phyloP scores from a whole-genome alignment of 2,113 vertebrate species.

The Neodontobutis hainanensis region DNA sequence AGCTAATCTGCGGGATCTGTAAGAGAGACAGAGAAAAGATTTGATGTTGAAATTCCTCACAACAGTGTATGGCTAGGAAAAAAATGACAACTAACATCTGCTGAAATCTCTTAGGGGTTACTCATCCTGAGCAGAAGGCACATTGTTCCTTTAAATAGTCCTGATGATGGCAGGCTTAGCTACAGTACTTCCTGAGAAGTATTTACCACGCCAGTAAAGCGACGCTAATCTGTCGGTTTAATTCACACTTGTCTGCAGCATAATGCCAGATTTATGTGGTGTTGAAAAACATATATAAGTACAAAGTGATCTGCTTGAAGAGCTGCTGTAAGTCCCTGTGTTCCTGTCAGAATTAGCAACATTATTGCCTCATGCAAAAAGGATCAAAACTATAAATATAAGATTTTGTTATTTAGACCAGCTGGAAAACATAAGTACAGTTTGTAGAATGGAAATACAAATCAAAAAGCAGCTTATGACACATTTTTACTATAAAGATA shows the following conservation, averaged over 20 bases:
- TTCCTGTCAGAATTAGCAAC: conserved; percentile 30
- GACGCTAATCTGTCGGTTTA: conserved; percentile 37
- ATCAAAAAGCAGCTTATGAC: not conserved
- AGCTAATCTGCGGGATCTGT: conserved; percentile 97
- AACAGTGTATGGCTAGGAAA: not conserved
- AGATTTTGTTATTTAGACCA: not conserved
- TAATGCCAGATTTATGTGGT: conserved; percentile 24
- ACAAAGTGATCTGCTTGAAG: conserved; percentile 14
- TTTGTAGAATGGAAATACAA: not conserved
- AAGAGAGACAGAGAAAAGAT: conserved; percentile 4
- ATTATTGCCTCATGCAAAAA: conserved; percentile 1
- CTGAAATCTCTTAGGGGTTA: conserved; percentile 25
- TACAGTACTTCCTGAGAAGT: conserved; percentile 23
- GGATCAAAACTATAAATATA: conserved; percentile 7
- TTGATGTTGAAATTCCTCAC: not conserved
- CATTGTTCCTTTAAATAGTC: conserved; percentile 49
- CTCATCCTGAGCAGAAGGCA: conserved; percentile 26
- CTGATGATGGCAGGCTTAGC: conserved; percentile 42
- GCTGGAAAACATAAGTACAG: not conserved
- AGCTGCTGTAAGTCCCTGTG: conserved; percentile 20
- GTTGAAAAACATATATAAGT: conserved; percentile 23
- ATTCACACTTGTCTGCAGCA: conserved; percentile 42
- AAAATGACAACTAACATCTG: conserved; percentile 49
- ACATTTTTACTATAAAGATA: not conserved
- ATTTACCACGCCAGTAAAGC: conserved; percentile 48